phyloP scores from a whole-genome alignment of 2,113 vertebrate species.

The Lasiurus borealis region DNA sequence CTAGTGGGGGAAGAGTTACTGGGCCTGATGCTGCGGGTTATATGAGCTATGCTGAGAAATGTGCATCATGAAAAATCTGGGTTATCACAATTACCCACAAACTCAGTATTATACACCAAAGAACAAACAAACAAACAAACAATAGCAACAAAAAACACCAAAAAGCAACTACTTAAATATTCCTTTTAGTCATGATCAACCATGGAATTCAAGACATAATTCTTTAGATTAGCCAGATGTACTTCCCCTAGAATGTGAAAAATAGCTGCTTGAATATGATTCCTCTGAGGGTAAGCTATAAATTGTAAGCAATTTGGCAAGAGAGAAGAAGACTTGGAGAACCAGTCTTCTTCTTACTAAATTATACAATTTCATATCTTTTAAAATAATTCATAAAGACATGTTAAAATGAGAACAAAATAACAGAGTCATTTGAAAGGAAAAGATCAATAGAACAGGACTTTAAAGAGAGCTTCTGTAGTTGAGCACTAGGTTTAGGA shows the following conservation, averaged over 20 bases:
- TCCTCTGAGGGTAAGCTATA: neutral
- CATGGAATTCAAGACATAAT: neutral
- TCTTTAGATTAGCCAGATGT: conserved; percentile 34
- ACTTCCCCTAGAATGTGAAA: neutral
- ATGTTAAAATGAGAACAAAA: conserved; percentile 64
- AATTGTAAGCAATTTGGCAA: conserved; percentile 47
- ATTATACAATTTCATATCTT: conserved; percentile 60
- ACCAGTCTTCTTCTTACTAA: conserved; percentile 39
- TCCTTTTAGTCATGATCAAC: neutral
- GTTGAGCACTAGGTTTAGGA: neutral
- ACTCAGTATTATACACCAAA: neutral
- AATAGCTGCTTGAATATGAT: conserved; percentile 7
- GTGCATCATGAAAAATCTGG: neutral
- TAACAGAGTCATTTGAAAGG: neutral
- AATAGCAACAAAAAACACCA: no score
- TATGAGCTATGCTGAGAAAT: neutral
- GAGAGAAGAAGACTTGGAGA: conserved; percentile 44
- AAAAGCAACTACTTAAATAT: neutral
- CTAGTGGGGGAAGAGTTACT: neutral
- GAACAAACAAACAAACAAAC: no score
- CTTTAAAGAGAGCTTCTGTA: neutral
- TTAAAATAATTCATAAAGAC: conserved; percentile 67
- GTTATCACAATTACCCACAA: neutral
- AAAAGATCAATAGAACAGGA: conserved; percentile 25
- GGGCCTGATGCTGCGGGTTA: neutral